Percentiles rank a stretch among this genome's conserved stretches.
Conservation (phyloP, 2,797 vertebrate genomes). For the Protosalanx chinensis region DNA sequence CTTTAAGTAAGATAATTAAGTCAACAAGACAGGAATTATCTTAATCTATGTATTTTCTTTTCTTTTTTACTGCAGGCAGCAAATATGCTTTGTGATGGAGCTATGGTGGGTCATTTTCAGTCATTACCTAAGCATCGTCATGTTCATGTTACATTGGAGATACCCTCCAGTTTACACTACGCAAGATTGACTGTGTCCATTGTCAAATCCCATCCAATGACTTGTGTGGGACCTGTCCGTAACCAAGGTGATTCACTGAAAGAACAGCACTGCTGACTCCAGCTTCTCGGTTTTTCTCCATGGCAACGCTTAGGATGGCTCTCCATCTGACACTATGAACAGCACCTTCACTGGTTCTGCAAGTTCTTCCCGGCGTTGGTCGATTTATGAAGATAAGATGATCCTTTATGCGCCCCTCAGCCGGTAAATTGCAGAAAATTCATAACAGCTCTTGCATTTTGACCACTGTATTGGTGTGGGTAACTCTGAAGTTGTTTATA, state of each 20-base stretch:
- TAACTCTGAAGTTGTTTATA: no score
- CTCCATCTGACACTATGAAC: constrained; percentile 80
- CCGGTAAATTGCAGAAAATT: no score
- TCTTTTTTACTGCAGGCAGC: not conserved
- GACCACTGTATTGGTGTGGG: not conserved
- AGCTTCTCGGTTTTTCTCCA: constrained; percentile 49
- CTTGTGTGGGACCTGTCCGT: constrained; percentile 54
- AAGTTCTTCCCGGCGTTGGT: constrained; percentile 74
- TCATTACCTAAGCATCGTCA: constrained; percentile 79
- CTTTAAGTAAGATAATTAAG: not conserved
- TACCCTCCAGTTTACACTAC: constrained; percentile 78
- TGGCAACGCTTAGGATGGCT: constrained; percentile 72
- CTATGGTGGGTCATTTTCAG: constrained; percentile 84
- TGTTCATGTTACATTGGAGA: constrained; percentile 83
- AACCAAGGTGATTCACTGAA: no score
- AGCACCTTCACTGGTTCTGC: constrained; percentile 82
- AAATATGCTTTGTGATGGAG: constrained; percentile 21
- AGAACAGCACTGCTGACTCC: constrained; percentile 24
- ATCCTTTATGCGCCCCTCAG: no score
- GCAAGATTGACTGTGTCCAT: constrained; percentile 81
- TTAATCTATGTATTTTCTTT: not conserved
- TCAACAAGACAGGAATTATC: no score
- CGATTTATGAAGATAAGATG: no score
- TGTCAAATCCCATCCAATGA: constrained; percentile 60
- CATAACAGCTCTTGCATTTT: no score